These are phyloP conservation scores for Benthosema pterotum DNA, from an alignment of 2,797 vertebrate genomes.

Conservation along the genomic window DNA sequence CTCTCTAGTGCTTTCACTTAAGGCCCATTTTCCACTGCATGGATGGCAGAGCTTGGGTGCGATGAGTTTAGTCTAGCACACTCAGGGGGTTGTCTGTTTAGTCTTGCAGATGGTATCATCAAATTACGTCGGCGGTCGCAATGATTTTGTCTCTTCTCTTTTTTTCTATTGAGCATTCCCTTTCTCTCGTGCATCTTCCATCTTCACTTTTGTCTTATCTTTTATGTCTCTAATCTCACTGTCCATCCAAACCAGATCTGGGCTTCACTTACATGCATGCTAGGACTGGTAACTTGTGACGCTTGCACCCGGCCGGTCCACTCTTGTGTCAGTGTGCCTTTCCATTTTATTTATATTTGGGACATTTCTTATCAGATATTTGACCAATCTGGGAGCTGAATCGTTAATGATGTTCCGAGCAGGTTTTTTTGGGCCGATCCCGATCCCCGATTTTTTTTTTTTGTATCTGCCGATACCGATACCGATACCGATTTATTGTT, in stretches of 20 bases:
- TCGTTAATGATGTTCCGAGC: no score
- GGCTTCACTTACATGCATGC: slow-evolving; percentile 6
- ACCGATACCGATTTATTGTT: no score
- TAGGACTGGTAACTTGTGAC: neutral
- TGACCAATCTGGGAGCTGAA: no score
- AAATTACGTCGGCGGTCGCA: neutral
- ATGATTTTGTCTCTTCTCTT: slow-evolving; percentile 14
- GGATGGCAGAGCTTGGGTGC: neutral
- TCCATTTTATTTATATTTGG: no score
- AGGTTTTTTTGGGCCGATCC: no score
- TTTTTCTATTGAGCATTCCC: neutral
- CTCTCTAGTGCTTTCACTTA: slow-evolving; percentile 9
- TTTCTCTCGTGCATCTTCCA: slow-evolving; percentile 11
- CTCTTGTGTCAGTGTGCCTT: no score
- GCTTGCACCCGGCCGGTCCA: neutral
- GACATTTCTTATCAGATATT: no score
- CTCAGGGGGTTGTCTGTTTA: slow-evolving; percentile 21
- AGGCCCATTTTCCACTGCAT: slow-evolving; percentile 7
- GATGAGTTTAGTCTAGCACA: neutral
- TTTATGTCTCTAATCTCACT: neutral
- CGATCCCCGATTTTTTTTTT: no score
- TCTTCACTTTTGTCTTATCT: neutral
- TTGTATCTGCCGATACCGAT: no score
- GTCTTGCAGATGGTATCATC: slow-evolving; percentile 22
- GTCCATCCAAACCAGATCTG: slow-evolving; percentile 2